A percentile compares a stretch with the other conserved stretches of the same genome.
Evolutionary conservation across 2,888 invertebrate genomes (phyloP).

Genomic region (Iphiclides podalirius): DNA sequence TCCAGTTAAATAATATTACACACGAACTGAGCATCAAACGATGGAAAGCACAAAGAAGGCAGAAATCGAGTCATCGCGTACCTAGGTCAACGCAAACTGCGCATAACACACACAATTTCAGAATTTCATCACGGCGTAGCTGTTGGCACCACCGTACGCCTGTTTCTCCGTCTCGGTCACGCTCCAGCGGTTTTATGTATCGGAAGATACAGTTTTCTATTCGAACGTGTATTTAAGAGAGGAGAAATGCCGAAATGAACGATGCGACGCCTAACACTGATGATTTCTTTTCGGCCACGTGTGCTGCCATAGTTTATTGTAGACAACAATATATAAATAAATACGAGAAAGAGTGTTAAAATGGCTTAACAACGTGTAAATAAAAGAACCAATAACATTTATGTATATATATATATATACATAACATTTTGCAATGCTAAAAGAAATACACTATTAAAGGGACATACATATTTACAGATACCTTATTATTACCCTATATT

Average conservation of each 20-base stretch:
- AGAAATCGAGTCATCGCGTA: conserved; percentile 4
- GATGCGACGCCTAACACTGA: not conserved
- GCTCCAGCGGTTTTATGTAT: conserved; percentile 14
- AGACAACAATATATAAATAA: no score
- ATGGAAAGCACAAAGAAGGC: not conserved
- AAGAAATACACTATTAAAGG: no score
- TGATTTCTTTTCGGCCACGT: not conserved
- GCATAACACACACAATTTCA: not conserved
- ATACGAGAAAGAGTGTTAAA: no score
- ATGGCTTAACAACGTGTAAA: no score
- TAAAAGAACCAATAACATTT: no score
- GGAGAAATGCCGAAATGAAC: conserved; percentile 14
- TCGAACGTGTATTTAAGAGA: conserved; percentile 15
- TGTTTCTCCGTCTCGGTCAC: conserved; percentile 15
- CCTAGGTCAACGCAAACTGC: not conserved
- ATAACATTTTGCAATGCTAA: no score
- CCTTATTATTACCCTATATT: no score
- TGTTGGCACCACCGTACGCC: conserved; percentile 1
- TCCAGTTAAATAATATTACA: not conserved
- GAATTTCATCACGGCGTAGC: not conserved
- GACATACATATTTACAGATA: no score
- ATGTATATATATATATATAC: no score
- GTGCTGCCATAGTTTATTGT: no score
- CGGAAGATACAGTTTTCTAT: conserved; percentile 22
- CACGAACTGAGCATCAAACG: not conserved